A percentile compares a stretch with the other conserved stretches of the same genome.
phyloP scores from a whole-genome alignment of 2,113 vertebrate genomes.

The Paralichthys olivaceus region DNA sequence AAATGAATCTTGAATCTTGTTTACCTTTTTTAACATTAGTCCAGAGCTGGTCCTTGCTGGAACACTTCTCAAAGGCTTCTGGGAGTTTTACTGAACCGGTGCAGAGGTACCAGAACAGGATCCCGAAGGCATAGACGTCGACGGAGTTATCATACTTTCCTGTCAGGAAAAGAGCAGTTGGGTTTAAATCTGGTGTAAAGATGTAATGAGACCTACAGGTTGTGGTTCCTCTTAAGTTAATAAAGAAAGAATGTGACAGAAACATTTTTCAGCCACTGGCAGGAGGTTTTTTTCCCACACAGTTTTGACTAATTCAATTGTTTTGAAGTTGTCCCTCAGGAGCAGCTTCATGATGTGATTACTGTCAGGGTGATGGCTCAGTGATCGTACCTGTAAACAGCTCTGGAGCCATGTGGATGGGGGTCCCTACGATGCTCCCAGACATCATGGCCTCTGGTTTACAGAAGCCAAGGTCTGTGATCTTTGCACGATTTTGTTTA shows the following conservation, averaged over 20 bases:
- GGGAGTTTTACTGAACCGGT: slow-evolving; percentile 95
- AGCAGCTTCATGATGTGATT: background rate
- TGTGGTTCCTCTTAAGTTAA: background rate
- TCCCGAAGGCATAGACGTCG: slow-evolving; percentile 98
- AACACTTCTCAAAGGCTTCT: slow-evolving; percentile 97
- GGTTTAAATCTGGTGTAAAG: background rate
- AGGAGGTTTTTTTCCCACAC: background rate
- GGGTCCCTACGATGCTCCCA: slow-evolving; percentile 97
- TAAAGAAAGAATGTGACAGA: background rate
- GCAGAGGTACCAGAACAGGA: slow-evolving; percentile 99
- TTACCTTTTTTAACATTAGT: slow-evolving; percentile 96
- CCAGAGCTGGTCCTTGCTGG: slow-evolving; percentile 99
- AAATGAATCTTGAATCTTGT: background rate
- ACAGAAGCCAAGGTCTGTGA: slow-evolving; percentile 98
- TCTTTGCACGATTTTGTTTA: slow-evolving; percentile 96
- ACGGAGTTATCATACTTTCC: slow-evolving; percentile 99
- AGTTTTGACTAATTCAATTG: background rate
- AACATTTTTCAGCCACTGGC: background rate
- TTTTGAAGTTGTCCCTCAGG: background rate
- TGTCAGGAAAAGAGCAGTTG: slow-evolving; percentile 59
- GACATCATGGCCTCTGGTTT: slow-evolving; percentile 99
- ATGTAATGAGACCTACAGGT: background rate
- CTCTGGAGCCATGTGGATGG: slow-evolving; percentile 99
- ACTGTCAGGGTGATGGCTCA: background rate
- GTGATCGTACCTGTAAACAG: slow-evolving; percentile 92